phyloP scores from a whole-genome alignment of 2,888 invertebrate species.

The Catocala fraxini region DNA sequence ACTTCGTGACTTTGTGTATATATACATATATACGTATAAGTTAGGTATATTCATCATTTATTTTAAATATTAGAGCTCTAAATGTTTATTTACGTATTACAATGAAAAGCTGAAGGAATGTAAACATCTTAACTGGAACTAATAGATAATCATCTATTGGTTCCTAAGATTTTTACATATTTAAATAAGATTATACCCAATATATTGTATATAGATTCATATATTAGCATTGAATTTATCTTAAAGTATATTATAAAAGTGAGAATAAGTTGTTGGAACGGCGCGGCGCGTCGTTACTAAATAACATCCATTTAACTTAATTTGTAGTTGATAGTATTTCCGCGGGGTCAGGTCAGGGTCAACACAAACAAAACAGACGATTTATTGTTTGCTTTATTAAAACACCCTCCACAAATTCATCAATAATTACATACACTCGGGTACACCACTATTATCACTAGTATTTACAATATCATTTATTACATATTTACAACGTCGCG shows the following conservation, averaged over 20 bases:
- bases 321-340: slow-evolving; percentile 9
- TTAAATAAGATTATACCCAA: too few relatives aligned
- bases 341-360: slow-evolving; percentile 9
- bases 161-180: too few relatives aligned
- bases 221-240: neutral
- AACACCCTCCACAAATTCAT: slow-evolving; percentile 82
- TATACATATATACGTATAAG: too few relatives aligned
- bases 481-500: slow-evolving; percentile 68
- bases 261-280: neutral
- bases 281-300: neutral
- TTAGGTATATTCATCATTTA: too few relatives aligned
- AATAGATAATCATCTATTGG: too few relatives aligned
- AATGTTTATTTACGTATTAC: too few relatives aligned
- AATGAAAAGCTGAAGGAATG: too few relatives aligned
- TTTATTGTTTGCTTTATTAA: slow-evolving; percentile 84
- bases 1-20: too few relatives aligned
- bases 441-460: slow-evolving; percentile 72
- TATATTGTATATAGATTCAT: too few relatives aligned
- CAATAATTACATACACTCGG: slow-evolving; percentile 79
- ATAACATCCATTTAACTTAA: neutral
- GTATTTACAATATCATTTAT: slow-evolving; percentile 71
- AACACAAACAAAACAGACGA: slow-evolving; percentile 51
- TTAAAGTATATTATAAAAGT: neutral
- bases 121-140: too few relatives aligned
- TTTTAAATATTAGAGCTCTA: too few relatives aligned